phyloP scores from a whole-genome alignment of 2,797 vertebrate species.

The Neosilurus hyrtlii region DNA sequence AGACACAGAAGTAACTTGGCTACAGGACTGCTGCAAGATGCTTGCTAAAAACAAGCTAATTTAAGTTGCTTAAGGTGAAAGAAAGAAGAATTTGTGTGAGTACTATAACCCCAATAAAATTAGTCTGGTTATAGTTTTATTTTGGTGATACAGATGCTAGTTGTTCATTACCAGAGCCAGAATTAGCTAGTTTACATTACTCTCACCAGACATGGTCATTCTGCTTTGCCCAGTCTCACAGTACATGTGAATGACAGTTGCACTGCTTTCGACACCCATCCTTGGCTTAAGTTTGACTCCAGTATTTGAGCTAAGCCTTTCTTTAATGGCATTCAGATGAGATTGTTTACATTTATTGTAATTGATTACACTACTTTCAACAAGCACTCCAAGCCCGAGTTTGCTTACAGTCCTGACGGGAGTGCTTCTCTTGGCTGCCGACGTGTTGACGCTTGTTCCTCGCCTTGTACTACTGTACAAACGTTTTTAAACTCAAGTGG shows the following conservation, averaged over 20 bases:
- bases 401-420: constrained; percentile 18
- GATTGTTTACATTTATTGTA: constrained; percentile 30
- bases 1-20: neutral
- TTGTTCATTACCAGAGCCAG: neutral
- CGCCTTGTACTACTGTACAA: constrained; percentile 29
- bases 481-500: constrained; percentile 34
- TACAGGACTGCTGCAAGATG: neutral
- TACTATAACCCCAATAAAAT: neutral
- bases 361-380: constrained; percentile 18
- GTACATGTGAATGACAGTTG: neutral
- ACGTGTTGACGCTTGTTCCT: constrained; percentile 35
- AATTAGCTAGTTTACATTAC: neutral
- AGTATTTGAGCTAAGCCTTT: constrained; percentile 20
- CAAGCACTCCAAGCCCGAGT: neutral
- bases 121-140: neutral
- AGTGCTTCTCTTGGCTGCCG: constrained; percentile 27
- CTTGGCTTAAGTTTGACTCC: neutral
- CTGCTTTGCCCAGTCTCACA: neutral
- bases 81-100: neutral
- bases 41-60: neutral
- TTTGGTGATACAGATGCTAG: neutral
- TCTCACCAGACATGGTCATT: neutral
- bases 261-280: constrained; percentile 8
- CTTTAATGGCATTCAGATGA: neutral
- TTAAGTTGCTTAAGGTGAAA: neutral